Conservation (phyloP, 2,888 invertebrate species). For the Campoplex nolae region DNA sequence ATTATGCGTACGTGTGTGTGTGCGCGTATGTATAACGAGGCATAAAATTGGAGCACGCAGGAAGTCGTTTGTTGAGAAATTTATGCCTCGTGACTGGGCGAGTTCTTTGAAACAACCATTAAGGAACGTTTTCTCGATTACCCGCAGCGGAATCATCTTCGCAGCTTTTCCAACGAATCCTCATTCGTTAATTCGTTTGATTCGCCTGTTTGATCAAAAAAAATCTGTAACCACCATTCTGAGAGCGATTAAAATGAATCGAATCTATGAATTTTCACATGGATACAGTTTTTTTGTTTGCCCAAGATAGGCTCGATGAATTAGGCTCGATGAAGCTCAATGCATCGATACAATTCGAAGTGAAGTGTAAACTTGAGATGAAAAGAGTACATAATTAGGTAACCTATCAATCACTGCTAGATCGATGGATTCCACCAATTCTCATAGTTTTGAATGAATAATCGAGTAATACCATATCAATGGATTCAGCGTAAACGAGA, state of each 20-base stretch:
- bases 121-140: constrained; percentile 72
- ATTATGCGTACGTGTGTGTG: neutral
- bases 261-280: neutral
- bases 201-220: neutral
- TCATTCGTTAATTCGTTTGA: constrained; percentile 5
- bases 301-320: too few species aligned
- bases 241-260: neutral
- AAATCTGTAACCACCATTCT: neutral
- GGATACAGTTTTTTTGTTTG: too few species aligned
- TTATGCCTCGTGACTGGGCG: constrained; percentile 60
- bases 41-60: constrained; percentile 72
- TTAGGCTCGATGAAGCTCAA: neutral
- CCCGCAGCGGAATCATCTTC: constrained; percentile 68
- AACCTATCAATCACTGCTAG: neutral
- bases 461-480: neutral
- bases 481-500: neutral
- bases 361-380: neutral
- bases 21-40: constrained; percentile 34
- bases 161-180: constrained; percentile 17
- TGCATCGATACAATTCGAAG: neutral
- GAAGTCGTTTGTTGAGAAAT: constrained; percentile 73
- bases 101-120: constrained; percentile 70
- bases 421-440: neutral
- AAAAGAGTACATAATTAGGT: neutral
- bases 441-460: neutral